These are phyloP conservation scores for Schlechtendalia chinensis DNA, from an alignment of 1,140 invertebrate genomes.

Conservation along the genomic window DNA sequence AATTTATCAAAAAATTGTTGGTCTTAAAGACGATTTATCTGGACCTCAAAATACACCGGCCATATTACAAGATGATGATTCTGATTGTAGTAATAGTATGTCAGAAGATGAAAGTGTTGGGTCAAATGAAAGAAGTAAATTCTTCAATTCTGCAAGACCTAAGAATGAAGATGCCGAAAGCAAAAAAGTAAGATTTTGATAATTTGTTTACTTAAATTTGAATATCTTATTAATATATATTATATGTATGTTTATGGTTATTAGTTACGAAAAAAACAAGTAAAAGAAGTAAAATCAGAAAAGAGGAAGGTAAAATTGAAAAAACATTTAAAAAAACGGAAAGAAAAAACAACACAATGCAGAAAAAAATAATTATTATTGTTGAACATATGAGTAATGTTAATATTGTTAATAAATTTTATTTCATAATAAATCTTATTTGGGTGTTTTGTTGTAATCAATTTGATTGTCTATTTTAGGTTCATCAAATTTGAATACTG, in stretches of 20 bases:
- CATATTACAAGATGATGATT: slow-evolving; percentile 56
- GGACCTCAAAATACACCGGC: slow-evolving; percentile 63
- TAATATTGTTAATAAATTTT: too few species aligned
- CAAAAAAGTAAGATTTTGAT: slow-evolving; percentile 65
- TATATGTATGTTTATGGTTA: slow-evolving; percentile 24
- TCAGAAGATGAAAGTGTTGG: slow-evolving; percentile 56
- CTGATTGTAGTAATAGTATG: slow-evolving; percentile 45
- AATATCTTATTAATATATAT: slow-evolving; percentile 9
- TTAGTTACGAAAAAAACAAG: slow-evolving; percentile 74
- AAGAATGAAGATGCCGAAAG: slow-evolving; percentile 83
- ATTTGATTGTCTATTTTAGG: slow-evolving; percentile 7
- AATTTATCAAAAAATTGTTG: slow-evolving; percentile 80
- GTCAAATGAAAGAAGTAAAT: slow-evolving; percentile 62
- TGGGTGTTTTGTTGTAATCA: neutral
- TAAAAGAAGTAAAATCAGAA: slow-evolving; percentile 85
- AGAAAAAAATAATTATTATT: slow-evolving; percentile 42
- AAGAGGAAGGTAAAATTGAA: slow-evolving; percentile 90
- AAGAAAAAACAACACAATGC: slow-evolving; percentile 64
- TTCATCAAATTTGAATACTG: neutral
- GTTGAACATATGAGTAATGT: neutral
- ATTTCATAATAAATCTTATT: too few species aligned
- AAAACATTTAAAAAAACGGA: slow-evolving; percentile 93
- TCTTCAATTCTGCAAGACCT: slow-evolving; percentile 69
- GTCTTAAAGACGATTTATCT: slow-evolving; percentile 76
- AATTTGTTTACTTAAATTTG: neutral